phyloP scores from a whole-genome alignment of 2,888 invertebrate species.

The Phyllotreta striolata region DNA sequence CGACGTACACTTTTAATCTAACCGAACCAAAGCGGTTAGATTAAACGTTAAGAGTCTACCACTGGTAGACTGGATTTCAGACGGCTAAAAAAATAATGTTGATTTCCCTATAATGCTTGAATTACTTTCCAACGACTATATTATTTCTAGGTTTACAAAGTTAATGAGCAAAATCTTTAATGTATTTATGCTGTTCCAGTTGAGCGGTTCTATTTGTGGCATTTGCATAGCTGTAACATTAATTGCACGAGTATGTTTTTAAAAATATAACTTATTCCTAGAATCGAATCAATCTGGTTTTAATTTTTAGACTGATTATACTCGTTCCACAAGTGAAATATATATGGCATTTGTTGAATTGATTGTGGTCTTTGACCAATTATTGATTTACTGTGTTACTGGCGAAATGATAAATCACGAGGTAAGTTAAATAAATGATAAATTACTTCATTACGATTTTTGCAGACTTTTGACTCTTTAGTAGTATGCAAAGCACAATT shows the following conservation, averaged over 20 bases:
- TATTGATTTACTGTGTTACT: slow-evolving; percentile 10
- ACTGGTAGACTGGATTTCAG: too few species aligned
- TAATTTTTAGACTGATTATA: neutral
- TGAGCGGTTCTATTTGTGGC: neutral
- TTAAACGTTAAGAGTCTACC: too few species aligned
- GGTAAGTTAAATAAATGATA: neutral
- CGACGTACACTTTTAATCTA: too few species aligned
- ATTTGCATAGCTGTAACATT: neutral
- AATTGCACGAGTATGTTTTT: neutral
- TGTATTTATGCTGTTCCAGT: neutral
- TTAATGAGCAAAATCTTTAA: neutral
- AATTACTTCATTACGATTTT: too few species aligned
- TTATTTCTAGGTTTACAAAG: neutral
- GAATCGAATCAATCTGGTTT: neutral
- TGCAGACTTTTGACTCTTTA: too few species aligned
- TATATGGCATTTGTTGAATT: neutral
- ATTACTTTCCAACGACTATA: too few species aligned
- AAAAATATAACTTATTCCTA: neutral
- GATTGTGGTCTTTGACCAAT: neutral
- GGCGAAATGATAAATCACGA: neutral
- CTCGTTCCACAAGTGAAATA: neutral
- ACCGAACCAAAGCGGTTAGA: too few species aligned
- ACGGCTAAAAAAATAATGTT: too few species aligned
- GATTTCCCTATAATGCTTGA: too few species aligned
- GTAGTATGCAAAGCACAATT: too few species aligned